Percentiles rank a stretch among this genome's conserved stretches.
Conservation (phyloP, 2,113 vertebrate species). For the Upupa epops region DNA sequence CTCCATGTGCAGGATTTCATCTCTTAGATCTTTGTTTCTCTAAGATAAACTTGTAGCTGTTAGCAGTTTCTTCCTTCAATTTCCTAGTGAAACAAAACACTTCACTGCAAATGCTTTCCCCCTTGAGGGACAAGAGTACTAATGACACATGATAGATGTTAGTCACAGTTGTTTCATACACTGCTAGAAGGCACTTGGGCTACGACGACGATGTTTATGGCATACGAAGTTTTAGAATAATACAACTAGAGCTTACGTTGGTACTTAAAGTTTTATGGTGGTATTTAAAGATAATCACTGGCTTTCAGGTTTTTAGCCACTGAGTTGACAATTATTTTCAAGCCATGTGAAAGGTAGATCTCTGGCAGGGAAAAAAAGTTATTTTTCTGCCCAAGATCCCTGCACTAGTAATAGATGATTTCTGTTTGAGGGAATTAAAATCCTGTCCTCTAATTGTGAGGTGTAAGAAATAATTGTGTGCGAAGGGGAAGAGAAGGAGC, state of each 20-base stretch:
- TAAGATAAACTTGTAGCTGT: neutral
- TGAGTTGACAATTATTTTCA: constrained; percentile 20
- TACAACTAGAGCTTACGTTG: neutral
- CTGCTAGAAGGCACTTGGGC: constrained; percentile 27
- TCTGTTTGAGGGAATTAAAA: neutral
- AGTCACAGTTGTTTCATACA: constrained; percentile 13
- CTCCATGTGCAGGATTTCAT: neutral
- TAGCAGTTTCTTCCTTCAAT: neutral
- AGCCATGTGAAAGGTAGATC: neutral
- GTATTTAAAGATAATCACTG: constrained; percentile 25
- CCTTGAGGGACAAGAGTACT: constrained; percentile 21
- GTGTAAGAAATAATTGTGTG: neutral
- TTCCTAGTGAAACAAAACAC: constrained; percentile 52
- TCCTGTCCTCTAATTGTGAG: neutral
- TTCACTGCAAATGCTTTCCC: constrained; percentile 35
- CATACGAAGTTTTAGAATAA: constrained; percentile 31
- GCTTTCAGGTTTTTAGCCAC: constrained; percentile 11
- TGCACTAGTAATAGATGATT: neutral
- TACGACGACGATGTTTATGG: neutral
- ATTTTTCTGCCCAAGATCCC: neutral
- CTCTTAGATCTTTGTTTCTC: neutral
- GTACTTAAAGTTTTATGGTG: neutral
- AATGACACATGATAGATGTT: constrained; percentile 57
- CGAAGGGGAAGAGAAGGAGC: neutral
- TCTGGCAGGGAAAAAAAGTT: neutral